phyloP scores from a whole-genome alignment of 2,888 invertebrate species.

The Xylophagus ater region DNA sequence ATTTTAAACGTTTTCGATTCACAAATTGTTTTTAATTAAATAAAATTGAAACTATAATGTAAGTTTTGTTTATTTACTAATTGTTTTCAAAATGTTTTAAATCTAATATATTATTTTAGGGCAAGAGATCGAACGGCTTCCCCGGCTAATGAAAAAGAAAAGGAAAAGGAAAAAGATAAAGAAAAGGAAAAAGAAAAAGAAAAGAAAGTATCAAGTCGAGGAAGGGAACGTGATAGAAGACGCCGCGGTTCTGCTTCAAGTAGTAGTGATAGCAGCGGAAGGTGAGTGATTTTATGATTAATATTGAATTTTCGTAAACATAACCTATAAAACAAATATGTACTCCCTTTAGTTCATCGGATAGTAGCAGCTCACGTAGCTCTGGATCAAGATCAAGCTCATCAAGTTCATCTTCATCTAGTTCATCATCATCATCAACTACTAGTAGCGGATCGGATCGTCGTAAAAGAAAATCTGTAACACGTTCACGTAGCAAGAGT shows the following conservation, averaged over 20 bases:
- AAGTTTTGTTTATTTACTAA: too few species aligned
- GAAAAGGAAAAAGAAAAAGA: constrained; percentile 54
- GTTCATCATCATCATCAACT: constrained; percentile 50
- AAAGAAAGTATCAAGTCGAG: constrained; percentile 14
- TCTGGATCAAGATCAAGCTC: constrained; percentile 71
- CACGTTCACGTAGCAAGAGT: constrained; percentile 43
- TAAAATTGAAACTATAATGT: too few species aligned
- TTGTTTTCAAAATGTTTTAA: too few species aligned
- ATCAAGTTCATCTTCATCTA: constrained; percentile 46
- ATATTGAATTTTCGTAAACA: neutral
- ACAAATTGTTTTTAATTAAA: too few species aligned
- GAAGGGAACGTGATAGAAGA: constrained; percentile 33
- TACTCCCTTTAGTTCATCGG: constrained; percentile 51
- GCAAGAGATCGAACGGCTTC: constrained; percentile 64
- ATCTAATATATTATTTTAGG: constrained; percentile 42
- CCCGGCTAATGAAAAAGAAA: constrained; percentile 58
- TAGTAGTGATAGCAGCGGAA: constrained; percentile 68
- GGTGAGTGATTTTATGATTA: constrained; percentile 33
- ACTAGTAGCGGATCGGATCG: constrained; percentile 55
- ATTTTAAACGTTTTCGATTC: too few species aligned
- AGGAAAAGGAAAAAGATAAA: constrained; percentile 48
- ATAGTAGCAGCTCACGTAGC: constrained; percentile 70
- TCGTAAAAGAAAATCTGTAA: constrained; percentile 42
- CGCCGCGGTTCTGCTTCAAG: constrained; percentile 58
- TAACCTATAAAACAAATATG: neutral